Conservation (phyloP, 2,888 invertebrate genomes). For the Himalopsyche tibetana region DNA sequence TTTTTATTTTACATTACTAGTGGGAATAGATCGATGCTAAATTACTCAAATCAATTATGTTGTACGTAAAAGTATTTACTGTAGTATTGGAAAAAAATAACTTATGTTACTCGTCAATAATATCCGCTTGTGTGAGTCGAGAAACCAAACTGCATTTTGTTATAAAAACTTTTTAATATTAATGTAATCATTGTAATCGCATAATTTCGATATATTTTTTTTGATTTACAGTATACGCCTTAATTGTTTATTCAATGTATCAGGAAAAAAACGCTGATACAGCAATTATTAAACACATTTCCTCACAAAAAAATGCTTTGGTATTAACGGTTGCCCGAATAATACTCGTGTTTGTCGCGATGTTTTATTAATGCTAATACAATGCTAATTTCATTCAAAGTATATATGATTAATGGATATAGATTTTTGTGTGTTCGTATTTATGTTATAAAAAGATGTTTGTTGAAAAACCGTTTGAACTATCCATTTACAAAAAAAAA, state of each 20-base stretch:
- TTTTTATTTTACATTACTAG: no score
- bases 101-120: no score
- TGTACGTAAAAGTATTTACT: no score
- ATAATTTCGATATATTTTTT: background rate
- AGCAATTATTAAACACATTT: background rate
- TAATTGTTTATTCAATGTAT: background rate
- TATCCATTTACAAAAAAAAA: background rate
- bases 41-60: no score
- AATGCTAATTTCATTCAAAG: constrained; percentile 23
- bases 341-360: background rate
- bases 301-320: background rate
- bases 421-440: background rate
- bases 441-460: background rate
- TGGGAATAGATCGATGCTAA: no score
- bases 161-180: no score
- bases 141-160: no score
- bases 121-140: no score
- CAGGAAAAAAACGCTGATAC: background rate
- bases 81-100: no score
- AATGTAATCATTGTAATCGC: no score
- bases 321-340: background rate
- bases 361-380: constrained; percentile 2
- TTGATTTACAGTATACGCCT: background rate
- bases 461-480: background rate
- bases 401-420: background rate